A percentile compares a stretch with the other conserved stretches of the same genome.
Evolutionary conservation across 2,113 vertebrate species (phyloP).

Genomic region (Fregetta grallaria): DNA sequence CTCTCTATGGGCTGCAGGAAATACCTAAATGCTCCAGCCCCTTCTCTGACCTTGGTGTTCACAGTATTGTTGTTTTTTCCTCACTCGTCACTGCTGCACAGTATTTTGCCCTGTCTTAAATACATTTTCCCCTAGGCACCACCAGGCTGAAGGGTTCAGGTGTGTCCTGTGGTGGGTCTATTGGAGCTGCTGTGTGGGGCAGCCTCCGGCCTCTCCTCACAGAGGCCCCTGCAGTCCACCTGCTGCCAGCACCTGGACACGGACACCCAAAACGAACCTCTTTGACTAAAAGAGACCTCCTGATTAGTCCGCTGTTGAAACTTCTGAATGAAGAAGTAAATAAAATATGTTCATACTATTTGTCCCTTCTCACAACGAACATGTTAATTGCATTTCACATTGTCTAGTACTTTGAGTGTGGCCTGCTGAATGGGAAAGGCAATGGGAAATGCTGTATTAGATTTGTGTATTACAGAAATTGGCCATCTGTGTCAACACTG

Average conservation of each 20-base stretch:
- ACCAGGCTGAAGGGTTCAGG: not conserved
- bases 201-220: not conserved
- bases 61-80: not conserved
- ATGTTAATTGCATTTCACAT: not conserved
- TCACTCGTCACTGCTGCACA: not conserved
- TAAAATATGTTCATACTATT: not conserved
- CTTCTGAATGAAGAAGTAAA: not conserved
- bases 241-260: rapidly evolving
- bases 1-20: not conserved
- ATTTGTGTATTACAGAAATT: not conserved
- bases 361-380: not conserved
- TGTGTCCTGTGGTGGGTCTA: not conserved
- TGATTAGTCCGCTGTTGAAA: not conserved
- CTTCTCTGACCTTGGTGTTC: not conserved
- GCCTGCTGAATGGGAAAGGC: not conserved
- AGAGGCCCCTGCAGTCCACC: not conserved
- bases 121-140: rapidly evolving
- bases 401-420: not conserved
- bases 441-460: not conserved
- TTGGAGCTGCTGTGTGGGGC: not conserved
- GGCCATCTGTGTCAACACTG: not conserved
- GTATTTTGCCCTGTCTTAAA: not conserved
- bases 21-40: not conserved
- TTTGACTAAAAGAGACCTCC: not conserved
- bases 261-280: not conserved